These are phyloP conservation scores for Melopsittacus undulatus DNA, from an alignment of 2,797 vertebrate species.

Conservation along the genomic window DNA sequence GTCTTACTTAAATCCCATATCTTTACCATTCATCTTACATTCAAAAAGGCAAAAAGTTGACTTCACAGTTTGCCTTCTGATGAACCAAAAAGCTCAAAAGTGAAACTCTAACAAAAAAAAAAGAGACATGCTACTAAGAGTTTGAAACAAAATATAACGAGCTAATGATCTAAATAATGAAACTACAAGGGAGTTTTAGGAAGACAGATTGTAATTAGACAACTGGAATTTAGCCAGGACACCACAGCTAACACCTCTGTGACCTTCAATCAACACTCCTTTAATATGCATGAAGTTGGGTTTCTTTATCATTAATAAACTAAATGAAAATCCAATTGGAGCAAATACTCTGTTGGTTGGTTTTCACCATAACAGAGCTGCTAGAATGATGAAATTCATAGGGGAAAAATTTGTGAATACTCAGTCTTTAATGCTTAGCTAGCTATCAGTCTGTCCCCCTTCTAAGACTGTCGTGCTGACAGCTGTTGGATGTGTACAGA, in stretches of 20 bases:
- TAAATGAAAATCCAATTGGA: conserved; percentile 39
- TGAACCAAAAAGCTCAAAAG: not conserved
- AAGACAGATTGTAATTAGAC: conserved; percentile 70
- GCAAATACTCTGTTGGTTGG: conserved; percentile 30
- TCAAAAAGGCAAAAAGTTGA: not conserved
- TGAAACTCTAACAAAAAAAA: conserved; percentile 7
- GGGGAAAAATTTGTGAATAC: not conserved
- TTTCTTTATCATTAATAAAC: conserved; percentile 41
- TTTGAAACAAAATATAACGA: conserved; percentile 46
- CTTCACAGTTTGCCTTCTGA: not conserved
- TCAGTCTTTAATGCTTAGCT: not conserved
- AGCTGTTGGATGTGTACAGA: not conserved
- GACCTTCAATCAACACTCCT: conserved; percentile 65
- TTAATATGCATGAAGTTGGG: conserved; percentile 63
- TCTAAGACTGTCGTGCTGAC: not conserved
- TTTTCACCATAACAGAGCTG: conserved; percentile 20
- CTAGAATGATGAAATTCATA: conserved; percentile 21
- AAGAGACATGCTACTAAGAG: not conserved
- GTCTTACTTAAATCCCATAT: not conserved
- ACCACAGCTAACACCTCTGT: conserved; percentile 69
- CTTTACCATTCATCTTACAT: not conserved
- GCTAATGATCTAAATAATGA: conserved; percentile 66
- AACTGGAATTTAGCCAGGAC: conserved; percentile 72
- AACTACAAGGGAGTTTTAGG: conserved; percentile 58
- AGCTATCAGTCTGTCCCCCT: not conserved